phyloP scores from a whole-genome alignment of 2,888 invertebrate genomes.

The Sarcophaga subvicina region DNA sequence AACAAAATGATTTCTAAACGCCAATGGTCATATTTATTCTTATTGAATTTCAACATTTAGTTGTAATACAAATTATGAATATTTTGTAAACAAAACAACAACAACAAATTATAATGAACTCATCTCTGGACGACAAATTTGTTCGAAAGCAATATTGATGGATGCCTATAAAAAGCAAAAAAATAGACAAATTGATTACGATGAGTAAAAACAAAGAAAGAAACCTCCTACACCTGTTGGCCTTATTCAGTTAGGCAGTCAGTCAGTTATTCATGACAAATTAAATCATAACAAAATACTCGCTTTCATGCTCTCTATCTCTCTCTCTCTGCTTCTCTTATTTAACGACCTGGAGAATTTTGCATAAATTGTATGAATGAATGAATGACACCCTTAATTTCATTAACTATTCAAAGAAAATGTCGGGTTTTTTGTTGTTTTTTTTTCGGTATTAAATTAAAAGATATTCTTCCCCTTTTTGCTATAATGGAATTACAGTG shows the following conservation, averaged over 20 bases:
- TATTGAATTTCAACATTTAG: no score
- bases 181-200: background rate
- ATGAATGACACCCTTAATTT: background rate
- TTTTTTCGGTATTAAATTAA: background rate
- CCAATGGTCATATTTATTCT: no score
- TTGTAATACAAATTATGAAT: no score
- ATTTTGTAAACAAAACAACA: background rate
- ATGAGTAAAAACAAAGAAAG: background rate
- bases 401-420: background rate
- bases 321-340: no score
- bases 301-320: background rate
- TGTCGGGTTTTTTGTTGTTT: background rate
- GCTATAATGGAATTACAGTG: background rate
- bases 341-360: background rate
- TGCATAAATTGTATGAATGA: background rate
- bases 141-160: background rate
- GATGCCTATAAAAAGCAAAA: background rate
- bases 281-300: background rate
- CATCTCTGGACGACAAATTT: background rate
- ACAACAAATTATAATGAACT: background rate
- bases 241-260: background rate
- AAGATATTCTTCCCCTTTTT: background rate
- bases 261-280: background rate
- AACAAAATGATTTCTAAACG: no score
- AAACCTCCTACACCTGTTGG: background rate